These are phyloP conservation scores for Glyptemys insculpta DNA, from an alignment of 2,797 vertebrate species.

Conservation along the genomic window DNA sequence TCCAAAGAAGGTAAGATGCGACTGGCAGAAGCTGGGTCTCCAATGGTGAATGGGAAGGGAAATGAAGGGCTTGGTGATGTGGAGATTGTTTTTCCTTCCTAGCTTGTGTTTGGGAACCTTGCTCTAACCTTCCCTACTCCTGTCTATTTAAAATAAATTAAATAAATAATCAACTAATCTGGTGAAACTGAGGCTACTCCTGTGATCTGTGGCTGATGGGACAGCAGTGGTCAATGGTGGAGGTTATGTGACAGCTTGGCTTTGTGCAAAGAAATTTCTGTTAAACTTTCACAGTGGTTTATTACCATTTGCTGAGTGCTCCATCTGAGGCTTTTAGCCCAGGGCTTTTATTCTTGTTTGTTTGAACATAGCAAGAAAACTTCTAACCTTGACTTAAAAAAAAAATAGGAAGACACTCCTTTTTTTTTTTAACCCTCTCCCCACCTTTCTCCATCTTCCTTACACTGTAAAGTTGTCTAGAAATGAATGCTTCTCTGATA, in stretches of 20 bases:
- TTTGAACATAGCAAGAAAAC: neutral
- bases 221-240: neutral
- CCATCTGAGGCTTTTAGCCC: neutral
- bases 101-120: slow-evolving; percentile 47
- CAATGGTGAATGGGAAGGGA: slow-evolving; percentile 50
- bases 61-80: slow-evolving; percentile 35
- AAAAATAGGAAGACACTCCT: neutral
- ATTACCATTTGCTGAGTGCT: neutral
- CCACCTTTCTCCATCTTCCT: neutral
- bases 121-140: slow-evolving; percentile 59
- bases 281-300: neutral
- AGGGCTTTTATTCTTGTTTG: neutral
- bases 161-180: slow-evolving; percentile 43
- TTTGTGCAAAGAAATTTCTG: neutral
- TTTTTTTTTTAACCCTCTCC: accelerated
- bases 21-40: slow-evolving; percentile 35
- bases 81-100: neutral
- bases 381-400: neutral
- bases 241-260: neutral
- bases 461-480: neutral
- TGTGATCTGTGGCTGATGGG: slow-evolving; percentile 6
- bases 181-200: neutral
- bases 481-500: neutral
- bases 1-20: slow-evolving; percentile 88
- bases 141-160: neutral